These are phyloP conservation scores for Thymallus thymallus DNA, from an alignment of 2,113 vertebrate species.

Conservation along the genomic window DNA sequence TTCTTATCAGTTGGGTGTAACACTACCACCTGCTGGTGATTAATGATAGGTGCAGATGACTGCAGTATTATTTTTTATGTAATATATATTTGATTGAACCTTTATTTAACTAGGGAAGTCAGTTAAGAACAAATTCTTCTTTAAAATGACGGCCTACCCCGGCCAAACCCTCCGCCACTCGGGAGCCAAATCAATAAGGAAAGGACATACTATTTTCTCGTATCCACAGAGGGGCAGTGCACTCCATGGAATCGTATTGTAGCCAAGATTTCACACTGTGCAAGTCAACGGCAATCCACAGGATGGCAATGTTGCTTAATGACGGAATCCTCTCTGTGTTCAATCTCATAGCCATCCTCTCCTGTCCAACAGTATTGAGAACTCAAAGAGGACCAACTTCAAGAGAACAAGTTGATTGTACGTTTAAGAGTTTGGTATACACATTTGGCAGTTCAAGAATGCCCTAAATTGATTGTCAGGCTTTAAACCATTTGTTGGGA, in stretches of 20 bases:
- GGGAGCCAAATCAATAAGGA: too few relatives aligned
- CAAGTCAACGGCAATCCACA: constrained; percentile 45
- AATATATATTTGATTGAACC: too few relatives aligned
- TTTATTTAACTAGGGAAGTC: too few relatives aligned
- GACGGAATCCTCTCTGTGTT: not conserved
- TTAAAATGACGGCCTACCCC: too few relatives aligned
- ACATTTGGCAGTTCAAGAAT: not conserved
- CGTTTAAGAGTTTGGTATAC: too few relatives aligned
- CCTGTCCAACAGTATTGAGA: not conserved
- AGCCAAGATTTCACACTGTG: constrained; percentile 2
- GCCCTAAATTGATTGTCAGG: not conserved
- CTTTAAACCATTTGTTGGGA: not conserved
- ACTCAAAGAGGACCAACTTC: not conserved
- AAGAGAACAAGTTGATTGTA: not conserved
- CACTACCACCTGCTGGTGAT: constrained; percentile 41
- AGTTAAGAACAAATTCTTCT: too few relatives aligned
- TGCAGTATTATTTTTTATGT: not conserved
- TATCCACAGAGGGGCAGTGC: constrained; percentile 7
- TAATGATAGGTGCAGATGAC: not conserved
- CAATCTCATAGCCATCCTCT: not conserved
- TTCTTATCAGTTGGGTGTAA: constrained; percentile 11
- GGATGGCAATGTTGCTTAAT: constrained; percentile 62
- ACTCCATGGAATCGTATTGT: not conserved
- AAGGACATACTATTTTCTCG: not conserved
- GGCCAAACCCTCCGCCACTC: too few relatives aligned